phyloP scores from a whole-genome alignment of 2,113 vertebrate genomes.

The Paramormyrops kingsleyae region DNA sequence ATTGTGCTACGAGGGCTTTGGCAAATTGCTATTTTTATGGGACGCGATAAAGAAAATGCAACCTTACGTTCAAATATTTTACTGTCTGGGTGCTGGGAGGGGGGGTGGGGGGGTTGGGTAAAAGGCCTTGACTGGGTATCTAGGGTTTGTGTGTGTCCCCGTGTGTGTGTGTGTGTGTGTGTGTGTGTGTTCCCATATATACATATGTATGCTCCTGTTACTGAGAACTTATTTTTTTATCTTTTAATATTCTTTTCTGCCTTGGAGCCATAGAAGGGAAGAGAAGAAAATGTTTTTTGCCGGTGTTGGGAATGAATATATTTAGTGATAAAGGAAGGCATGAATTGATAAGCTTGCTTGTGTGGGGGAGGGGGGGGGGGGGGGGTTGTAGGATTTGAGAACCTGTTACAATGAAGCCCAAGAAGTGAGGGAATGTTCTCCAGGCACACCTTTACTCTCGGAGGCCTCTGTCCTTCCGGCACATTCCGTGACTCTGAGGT shows the following conservation, averaged over 20 bases:
- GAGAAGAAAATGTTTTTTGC: background rate
- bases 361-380: background rate
- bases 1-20: slow-evolving; percentile 85
- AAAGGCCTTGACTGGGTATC: background rate
- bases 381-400: background rate
- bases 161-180: slow-evolving; percentile 5
- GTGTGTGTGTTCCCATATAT: background rate
- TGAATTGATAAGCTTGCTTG: background rate
- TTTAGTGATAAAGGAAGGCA: background rate
- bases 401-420: background rate
- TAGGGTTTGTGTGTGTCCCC: slow-evolving; percentile 19
- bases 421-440: background rate
- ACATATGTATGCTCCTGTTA: slow-evolving; percentile 10
- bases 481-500: background rate
- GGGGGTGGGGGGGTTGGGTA: background rate
- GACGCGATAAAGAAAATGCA: slow-evolving; percentile 93
- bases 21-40: slow-evolving; percentile 97
- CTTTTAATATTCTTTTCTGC: slow-evolving; percentile 11
- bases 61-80: slow-evolving; percentile 89
- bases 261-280: background rate
- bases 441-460: background rate
- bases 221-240: slow-evolving; percentile 12
- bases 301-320: slow-evolving; percentile 2
- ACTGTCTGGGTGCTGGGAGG: slow-evolving; percentile 54
- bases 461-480: background rate